Percentiles rank a stretch among this genome's conserved stretches.
Evolutionary conservation across 2,888 invertebrate genomes (phyloP).

Genomic region (Sinhomidia bicolor): DNA sequence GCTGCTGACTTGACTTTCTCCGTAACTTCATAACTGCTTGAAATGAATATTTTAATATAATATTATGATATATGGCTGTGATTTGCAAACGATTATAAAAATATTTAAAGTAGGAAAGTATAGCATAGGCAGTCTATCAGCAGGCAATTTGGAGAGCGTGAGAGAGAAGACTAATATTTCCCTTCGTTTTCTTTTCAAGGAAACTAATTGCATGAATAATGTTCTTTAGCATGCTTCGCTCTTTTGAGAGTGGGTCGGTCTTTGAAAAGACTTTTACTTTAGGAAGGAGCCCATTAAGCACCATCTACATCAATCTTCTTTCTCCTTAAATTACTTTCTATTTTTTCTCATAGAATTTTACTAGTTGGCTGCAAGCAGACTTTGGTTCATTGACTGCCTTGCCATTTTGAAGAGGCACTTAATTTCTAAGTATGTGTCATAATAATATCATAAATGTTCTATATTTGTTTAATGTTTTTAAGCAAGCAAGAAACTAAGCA

Average conservation of each 20-base stretch:
- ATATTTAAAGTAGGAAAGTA: background rate
- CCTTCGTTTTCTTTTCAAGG: background rate
- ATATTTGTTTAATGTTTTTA: slow-evolving; percentile 25
- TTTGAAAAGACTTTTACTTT: slow-evolving; percentile 54
- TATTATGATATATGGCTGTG: slow-evolving; percentile 4
- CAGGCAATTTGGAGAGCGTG: background rate
- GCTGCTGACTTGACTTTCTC: slow-evolving; percentile 53
- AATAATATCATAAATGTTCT: slow-evolving; percentile 20
- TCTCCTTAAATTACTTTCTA: slow-evolving; percentile 61
- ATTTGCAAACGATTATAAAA: background rate
- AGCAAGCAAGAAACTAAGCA: background rate
- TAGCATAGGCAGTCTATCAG: background rate
- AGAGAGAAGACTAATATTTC: background rate
- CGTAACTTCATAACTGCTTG: slow-evolving; percentile 32
- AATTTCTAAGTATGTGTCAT: background rate
- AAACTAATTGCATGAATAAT: slow-evolving; percentile 65
- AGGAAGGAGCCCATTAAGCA: slow-evolving; percentile 66
- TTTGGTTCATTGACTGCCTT: background rate
- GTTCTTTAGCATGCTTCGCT: slow-evolving; percentile 60
- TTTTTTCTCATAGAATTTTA: background rate
- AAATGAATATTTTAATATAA: slow-evolving; percentile 23
- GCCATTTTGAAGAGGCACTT: background rate
- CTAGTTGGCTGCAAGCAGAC: background rate
- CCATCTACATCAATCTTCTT: slow-evolving; percentile 72
- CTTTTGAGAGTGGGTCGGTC: background rate